phyloP scores from a whole-genome alignment of 1,140 invertebrate genomes.

The Drosophila pruinosa region DNA sequence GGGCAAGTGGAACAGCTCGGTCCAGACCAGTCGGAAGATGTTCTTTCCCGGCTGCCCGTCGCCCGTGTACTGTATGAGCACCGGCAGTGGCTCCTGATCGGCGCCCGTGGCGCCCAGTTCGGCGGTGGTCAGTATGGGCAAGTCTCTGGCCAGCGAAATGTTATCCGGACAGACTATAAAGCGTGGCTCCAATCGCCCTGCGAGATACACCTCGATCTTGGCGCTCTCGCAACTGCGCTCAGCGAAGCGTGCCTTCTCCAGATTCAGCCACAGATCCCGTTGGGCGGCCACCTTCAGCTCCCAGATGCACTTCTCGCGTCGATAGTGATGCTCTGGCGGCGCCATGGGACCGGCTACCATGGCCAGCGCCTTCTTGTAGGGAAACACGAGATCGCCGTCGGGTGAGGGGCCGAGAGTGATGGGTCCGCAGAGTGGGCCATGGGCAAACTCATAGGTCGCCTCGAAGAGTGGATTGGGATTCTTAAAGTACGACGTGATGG shows the following conservation, averaged over 20 bases:
- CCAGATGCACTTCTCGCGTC: slow-evolving; percentile 93
- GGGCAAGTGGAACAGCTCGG: slow-evolving; percentile 93
- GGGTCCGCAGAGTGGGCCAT: slow-evolving; percentile 93
- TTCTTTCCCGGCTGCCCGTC: slow-evolving; percentile 87
- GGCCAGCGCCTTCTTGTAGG: slow-evolving; percentile 91
- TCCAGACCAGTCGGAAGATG: slow-evolving; percentile 94
- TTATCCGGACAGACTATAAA: slow-evolving; percentile 92
- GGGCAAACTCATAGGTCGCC: slow-evolving; percentile 93
- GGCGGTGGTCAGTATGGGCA: slow-evolving; percentile 90
- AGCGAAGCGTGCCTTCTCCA: slow-evolving; percentile 93
- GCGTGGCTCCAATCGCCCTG: slow-evolving; percentile 87
- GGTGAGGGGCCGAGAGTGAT: slow-evolving; percentile 89
- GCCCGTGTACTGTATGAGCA: slow-evolving; percentile 89
- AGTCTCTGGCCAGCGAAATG: slow-evolving; percentile 89
- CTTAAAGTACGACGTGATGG: slow-evolving; percentile 94
- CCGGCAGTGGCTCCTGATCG: slow-evolving; percentile 85
- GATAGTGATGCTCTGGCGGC: slow-evolving; percentile 81
- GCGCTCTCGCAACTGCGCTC: slow-evolving; percentile 92
- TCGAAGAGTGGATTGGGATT: slow-evolving; percentile 91
- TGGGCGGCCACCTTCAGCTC: slow-evolving; percentile 91
- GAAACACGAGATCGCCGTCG: slow-evolving; percentile 93
- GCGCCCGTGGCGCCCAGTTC: slow-evolving; percentile 87
- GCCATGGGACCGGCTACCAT: slow-evolving; percentile 78
- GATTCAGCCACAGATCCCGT: slow-evolving; percentile 92
- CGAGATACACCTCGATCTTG: slow-evolving; percentile 91